phyloP scores from a whole-genome alignment of 1,140 invertebrate species.

The Heliconius hewitsoni region DNA sequence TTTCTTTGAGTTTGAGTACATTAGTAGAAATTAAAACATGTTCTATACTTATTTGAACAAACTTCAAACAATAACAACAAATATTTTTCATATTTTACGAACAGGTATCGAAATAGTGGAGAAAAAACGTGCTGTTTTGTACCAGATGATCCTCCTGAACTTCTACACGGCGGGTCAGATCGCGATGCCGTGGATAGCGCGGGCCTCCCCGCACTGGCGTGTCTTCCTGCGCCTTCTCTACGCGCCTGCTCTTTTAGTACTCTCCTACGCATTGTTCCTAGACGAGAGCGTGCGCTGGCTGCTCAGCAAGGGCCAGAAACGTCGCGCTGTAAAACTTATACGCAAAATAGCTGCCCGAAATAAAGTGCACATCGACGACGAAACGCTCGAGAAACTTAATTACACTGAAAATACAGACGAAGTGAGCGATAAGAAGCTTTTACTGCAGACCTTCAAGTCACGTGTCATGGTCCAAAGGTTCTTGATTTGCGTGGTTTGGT shows the following conservation, averaged over 20 bases:
- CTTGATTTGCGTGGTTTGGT: slow-evolving; percentile 86
- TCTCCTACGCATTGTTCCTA: slow-evolving; percentile 66
- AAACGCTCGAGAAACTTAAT: slow-evolving; percentile 54
- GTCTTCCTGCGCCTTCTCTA: slow-evolving; percentile 69
- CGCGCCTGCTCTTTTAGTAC: slow-evolving; percentile 65
- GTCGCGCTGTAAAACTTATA: slow-evolving; percentile 58
- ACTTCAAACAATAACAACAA: not conserved
- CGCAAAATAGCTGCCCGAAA: slow-evolving; percentile 66
- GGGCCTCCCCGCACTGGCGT: slow-evolving; percentile 70
- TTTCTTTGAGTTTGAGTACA: no score
- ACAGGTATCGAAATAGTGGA: slow-evolving; percentile 73
- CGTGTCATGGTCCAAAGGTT: slow-evolving; percentile 69
- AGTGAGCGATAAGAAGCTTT: slow-evolving; percentile 52
- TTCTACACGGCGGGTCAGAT: slow-evolving; percentile 67
- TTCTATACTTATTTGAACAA: no score
- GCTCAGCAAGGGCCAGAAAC: slow-evolving; percentile 82
- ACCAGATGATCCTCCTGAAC: slow-evolving; percentile 71
- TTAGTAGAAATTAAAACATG: no score
- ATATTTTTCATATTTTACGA: not conserved
- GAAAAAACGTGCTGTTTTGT: slow-evolving; percentile 62
- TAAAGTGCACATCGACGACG: slow-evolving; percentile 54
- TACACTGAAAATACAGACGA: slow-evolving; percentile 49
- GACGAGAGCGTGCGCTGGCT: slow-evolving; percentile 84
- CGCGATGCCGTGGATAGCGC: slow-evolving; percentile 68
- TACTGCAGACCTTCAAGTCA: slow-evolving; percentile 67